Percentiles rank a stretch among this genome's conserved stretches.
Evolutionary conservation across 2,888 invertebrate genomes (phyloP).

Genomic region (Hyposoter dolosus): DNA sequence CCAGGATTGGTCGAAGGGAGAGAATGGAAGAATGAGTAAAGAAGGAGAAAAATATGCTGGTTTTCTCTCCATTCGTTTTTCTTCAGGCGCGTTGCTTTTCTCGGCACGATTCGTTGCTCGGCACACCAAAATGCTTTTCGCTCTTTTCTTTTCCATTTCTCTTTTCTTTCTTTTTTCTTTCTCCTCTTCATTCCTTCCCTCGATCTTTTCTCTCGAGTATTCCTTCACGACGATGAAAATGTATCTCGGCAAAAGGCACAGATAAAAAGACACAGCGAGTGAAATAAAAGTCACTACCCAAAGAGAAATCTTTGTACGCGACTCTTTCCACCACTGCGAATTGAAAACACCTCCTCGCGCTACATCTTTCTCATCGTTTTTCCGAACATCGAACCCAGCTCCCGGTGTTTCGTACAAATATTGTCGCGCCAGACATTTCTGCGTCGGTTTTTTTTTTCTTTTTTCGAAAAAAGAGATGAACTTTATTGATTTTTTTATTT

Average conservation of each 20-base stretch:
- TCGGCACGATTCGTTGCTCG: slow-evolving; percentile 55
- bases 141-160: background rate
- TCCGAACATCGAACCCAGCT: background rate
- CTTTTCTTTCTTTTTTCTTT: slow-evolving; percentile 18
- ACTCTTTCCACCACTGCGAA: background rate
- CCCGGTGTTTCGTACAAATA: background rate
- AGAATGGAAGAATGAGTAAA: slow-evolving; percentile 37
- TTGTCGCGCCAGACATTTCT: background rate
- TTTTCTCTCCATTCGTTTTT: slow-evolving; percentile 23
- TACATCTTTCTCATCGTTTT: background rate
- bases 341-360: background rate
- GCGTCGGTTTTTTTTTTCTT: background rate
- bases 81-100: slow-evolving; percentile 54
- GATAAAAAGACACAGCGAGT: slow-evolving; percentile 1
- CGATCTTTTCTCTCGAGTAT: slow-evolving; percentile 40
- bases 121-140: slow-evolving; percentile 28
- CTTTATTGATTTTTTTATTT: background rate
- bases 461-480: background rate
- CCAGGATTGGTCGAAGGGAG: slow-evolving; percentile 24
- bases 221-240: slow-evolving; percentile 45
- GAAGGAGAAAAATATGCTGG: slow-evolving; percentile 11
- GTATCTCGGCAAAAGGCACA: background rate
- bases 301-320: slow-evolving; percentile 24
- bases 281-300: slow-evolving; percentile 25
- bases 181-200: slow-evolving; percentile 14